Evolutionary conservation across 2,797 vertebrate species (phyloP).

Genomic region (Macroramphosus scolopax): DNA sequence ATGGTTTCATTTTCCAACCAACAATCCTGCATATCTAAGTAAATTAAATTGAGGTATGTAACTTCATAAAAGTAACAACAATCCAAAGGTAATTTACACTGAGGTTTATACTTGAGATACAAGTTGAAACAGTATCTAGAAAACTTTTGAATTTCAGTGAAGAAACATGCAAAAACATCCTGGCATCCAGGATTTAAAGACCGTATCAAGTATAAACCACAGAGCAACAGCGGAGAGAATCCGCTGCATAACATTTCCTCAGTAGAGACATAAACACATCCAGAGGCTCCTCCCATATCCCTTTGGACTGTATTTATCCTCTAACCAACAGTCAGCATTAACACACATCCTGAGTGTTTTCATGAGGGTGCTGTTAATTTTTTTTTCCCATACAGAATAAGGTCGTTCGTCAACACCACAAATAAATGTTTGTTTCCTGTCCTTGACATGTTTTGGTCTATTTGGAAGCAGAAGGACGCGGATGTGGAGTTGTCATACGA

Average conservation of each 20-base stretch:
- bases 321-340: too few relatives aligned
- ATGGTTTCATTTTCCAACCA: slow-evolving; percentile 34
- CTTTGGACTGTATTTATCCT: too few relatives aligned
- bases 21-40: slow-evolving; percentile 18
- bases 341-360: slow-evolving; percentile 32
- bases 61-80: slow-evolving; percentile 4
- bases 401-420: slow-evolving; percentile 57
- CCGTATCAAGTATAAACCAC: too few relatives aligned
- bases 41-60: slow-evolving; percentile 37
- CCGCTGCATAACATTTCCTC: too few relatives aligned
- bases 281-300: slow-evolving; percentile 11
- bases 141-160: not conserved
- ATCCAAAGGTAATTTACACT: slow-evolving; percentile 1
- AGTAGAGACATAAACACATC: too few relatives aligned
- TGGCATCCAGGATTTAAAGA: not conserved
- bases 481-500: slow-evolving; percentile 21
- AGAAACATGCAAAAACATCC: not conserved
- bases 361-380: too few relatives aligned
- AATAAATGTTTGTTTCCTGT: slow-evolving; percentile 70
- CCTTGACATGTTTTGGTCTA: slow-evolving; percentile 25
- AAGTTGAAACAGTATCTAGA: not conserved
- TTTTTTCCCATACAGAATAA: not conserved
- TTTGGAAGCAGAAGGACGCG: slow-evolving; percentile 30
- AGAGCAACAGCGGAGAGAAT: too few relatives aligned
- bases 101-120: not conserved